A percentile compares a stretch with the other conserved stretches of the same genome.
Conservation (phyloP, 2,113 vertebrate genomes). For the Suricata suricatta region DNA sequence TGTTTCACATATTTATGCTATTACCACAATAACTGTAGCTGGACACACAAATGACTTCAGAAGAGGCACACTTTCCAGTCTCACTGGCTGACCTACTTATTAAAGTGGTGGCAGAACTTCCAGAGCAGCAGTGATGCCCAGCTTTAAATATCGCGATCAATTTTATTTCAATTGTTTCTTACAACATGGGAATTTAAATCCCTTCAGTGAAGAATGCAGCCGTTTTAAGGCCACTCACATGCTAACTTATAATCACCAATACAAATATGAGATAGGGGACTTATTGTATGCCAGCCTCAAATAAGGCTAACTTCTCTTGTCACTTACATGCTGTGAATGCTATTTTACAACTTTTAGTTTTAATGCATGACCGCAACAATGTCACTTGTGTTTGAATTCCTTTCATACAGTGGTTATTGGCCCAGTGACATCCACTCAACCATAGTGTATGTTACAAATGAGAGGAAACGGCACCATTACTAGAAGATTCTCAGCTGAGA, state of each 20-base stretch:
- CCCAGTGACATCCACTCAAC: not conserved
- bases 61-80: constrained; percentile 23
- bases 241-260: not conserved
- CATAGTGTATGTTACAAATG: not conserved
- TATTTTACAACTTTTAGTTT: not conserved
- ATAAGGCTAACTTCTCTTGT: not conserved
- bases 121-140: not conserved
- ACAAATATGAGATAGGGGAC: not conserved
- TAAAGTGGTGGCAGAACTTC: not conserved
- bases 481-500: not conserved
- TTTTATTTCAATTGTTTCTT: constrained; percentile 17
- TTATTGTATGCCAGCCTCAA: not conserved
- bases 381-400: not conserved
- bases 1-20: constrained; percentile 48
- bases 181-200: constrained; percentile 1
- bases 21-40: not conserved
- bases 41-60: constrained; percentile 12
- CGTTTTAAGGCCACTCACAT: not conserved
- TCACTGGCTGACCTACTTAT: constrained; percentile 48
- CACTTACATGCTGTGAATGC: not conserved
- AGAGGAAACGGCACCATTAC: not conserved
- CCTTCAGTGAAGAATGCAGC: not conserved
- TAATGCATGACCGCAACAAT: not conserved
- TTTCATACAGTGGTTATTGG: not conserved
- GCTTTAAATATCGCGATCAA: not conserved